phyloP scores from a whole-genome alignment of 1,140 invertebrate species.

The Eupeodes corollae region DNA sequence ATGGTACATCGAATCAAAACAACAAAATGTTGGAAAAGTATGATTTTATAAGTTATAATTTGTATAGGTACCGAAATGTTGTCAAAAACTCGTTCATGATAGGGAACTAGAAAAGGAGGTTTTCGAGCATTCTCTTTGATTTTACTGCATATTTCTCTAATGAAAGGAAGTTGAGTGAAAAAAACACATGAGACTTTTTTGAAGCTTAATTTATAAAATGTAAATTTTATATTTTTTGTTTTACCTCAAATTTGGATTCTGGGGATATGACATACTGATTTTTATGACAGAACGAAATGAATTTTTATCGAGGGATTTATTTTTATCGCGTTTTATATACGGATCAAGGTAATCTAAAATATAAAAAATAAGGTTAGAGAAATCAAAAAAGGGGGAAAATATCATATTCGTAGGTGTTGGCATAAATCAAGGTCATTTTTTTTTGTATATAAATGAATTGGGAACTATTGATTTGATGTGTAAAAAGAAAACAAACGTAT shows the following conservation, averaged over 20 bases:
- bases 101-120: conserved; percentile 61
- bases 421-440: no score
- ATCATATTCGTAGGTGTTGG: neutral
- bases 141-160: conserved; percentile 49
- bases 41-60: no score
- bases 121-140: conserved; percentile 53
- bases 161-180: neutral
- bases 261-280: conserved; percentile 57
- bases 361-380: conserved; percentile 21
- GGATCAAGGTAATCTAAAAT: conserved; percentile 55
- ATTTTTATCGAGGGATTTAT: conserved; percentile 42
- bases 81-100: conserved; percentile 56
- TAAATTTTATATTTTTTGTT: conserved; percentile 13
- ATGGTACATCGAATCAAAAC: no score
- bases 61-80: conserved; percentile 55
- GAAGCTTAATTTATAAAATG: no score
- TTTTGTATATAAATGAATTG: no score
- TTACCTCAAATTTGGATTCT: conserved; percentile 57
- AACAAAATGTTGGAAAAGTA: no score
- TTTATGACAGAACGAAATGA: conserved; percentile 61
- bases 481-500: no score
- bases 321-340: conserved; percentile 45
- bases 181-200: no score
- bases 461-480: no score
- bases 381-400: conserved; percentile 20